Evolutionary conservation across 1,140 invertebrate species (phyloP), one percentile per base, ranked within the genome.

Genomic region (Drosophila pectinifera): DNA sequence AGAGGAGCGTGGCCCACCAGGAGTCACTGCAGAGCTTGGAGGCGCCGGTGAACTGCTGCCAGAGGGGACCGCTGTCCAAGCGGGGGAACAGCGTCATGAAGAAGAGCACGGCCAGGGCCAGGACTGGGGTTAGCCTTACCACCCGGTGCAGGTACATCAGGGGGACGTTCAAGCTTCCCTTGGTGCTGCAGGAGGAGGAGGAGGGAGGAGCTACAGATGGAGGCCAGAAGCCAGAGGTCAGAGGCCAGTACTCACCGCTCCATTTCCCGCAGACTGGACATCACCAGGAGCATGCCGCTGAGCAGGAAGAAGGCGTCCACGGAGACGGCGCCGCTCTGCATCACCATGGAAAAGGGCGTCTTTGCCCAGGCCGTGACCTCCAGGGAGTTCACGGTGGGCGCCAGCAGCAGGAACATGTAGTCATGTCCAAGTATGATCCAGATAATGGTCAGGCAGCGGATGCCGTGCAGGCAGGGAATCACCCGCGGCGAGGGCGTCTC

Each of bases 301-400:
- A 96, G 91, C 57, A 96, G 92, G 22, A 96, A 93, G 91, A 96
- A 96, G 13, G 95, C 95, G 78, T 96, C 95, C 7, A 96, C 95
- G 7, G 95, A 89, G 3, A 95, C 91, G 1, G 94, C 92, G 5
- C 94, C 94, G 80, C 93, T 94, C 18, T 95, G 82, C 3, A 93
- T 70, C 14, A 95, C 93, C 83, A 95, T 95, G 7, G 94, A 94
- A 69, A 22, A 95, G 93, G 42, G 94, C 51, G 62, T 94, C 78
- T 45, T 90, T 73, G 28, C 86, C 94, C 51, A 93, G 48, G 59
- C 77, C 13, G 80, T 39, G 2, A 89, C 73, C 10, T 78, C 80
- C 2, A 34, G 46, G 8, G 48, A 26, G 31, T 89, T 89, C 1
- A 89, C 51, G 5, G 18, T 84, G 11, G 84, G 84, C 13, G 77